Evolutionary conservation across 2,888 invertebrate species (phyloP), one percentile per base, ranked within the genome.

Genomic region (Danaus chrysippus): DNA sequence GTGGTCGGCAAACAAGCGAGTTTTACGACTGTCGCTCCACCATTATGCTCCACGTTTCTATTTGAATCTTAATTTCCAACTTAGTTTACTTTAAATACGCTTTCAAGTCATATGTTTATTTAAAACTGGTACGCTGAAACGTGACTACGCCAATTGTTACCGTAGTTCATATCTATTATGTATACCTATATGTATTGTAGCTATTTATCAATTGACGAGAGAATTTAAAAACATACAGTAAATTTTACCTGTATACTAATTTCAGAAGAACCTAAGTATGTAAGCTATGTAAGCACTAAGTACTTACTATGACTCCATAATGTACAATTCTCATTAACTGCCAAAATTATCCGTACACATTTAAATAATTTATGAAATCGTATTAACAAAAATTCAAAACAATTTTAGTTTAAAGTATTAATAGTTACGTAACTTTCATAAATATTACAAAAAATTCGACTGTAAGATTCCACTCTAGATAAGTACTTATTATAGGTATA

Each of bases 11-110:
- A 76, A 79, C 81, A 86, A 84, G 85, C 82, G 85, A 71, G 78
- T 82, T 90, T 90, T 90, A 91, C 81, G 88, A 84, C 84, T 77
- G 76, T 76, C 78, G 78, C 74, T 74, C 71, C 76, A 74, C 73
- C 76, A 72, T 74, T 75, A 76, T 73, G 77, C 76, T 78, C 76
- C 76, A 79, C 76, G 85, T 90, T 89, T 90, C 87, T 88, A 88
- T 88, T 88, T 89, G 84, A 86, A 85, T 85, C 83, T 79, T 82
- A 83, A 87, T 86, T 86, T 84, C 76, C 79, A 83, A 82, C 78
- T 76, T 67, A 71, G 81, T 79, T 85, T 81, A 83, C 82, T 84
- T 83, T 77, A 78, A 81, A 78, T 79, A 80, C 67, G 71, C 73
- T 72, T 73, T 68, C 70, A 71, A 73, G 74, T 70, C 67, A 67